Percentiles rank a stretch among this genome's conserved stretches.
These are phyloP conservation scores for Dasysyrphus tricinctus DNA, from an alignment of 2,888 invertebrate genomes.

Conservation along the genomic window DNA sequence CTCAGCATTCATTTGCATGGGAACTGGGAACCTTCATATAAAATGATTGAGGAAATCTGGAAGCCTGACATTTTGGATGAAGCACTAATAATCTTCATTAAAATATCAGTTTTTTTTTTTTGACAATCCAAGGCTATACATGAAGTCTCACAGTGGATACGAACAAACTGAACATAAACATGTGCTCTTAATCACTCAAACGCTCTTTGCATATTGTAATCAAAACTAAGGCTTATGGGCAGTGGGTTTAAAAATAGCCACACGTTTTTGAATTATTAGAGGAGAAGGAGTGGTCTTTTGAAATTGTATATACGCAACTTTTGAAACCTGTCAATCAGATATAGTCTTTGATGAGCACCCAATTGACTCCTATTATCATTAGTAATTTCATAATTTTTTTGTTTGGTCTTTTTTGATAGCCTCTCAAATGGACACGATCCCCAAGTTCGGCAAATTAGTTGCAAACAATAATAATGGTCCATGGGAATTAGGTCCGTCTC, in stretches of 20 bases:
- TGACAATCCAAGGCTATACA: constrained; percentile 66
- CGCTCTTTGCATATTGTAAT: constrained; percentile 51
- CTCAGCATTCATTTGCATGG: constrained; percentile 64
- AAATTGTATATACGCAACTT: constrained; percentile 24
- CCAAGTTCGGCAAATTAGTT: constrained; percentile 58
- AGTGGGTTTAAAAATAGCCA: constrained; percentile 34
- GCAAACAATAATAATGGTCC: constrained; percentile 65
- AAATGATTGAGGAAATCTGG: constrained; percentile 68
- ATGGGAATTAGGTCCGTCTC: neutral
- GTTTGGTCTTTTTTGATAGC: constrained; percentile 8
- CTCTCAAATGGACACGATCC: constrained; percentile 22
- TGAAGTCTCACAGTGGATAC: constrained; percentile 13
- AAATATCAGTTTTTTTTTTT: constrained; percentile 47
- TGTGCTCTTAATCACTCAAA: constrained; percentile 41
- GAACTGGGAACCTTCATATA: constrained; percentile 59
- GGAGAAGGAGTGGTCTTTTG: constrained; percentile 19
- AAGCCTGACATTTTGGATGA: constrained; percentile 70
- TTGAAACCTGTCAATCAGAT: constrained; percentile 69
- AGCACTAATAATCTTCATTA: constrained; percentile 62
- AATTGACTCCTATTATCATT: constrained; percentile 71
- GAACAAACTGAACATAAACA: constrained; percentile 7
- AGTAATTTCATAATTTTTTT: neutral
- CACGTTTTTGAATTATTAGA: constrained; percentile 2
- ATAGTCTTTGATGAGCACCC: constrained; percentile 62
- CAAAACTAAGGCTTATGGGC: constrained; percentile 37